Base-by-base conservation (phyloP, 1,140 invertebrate species). In the Orussus abietinus region DNA sequence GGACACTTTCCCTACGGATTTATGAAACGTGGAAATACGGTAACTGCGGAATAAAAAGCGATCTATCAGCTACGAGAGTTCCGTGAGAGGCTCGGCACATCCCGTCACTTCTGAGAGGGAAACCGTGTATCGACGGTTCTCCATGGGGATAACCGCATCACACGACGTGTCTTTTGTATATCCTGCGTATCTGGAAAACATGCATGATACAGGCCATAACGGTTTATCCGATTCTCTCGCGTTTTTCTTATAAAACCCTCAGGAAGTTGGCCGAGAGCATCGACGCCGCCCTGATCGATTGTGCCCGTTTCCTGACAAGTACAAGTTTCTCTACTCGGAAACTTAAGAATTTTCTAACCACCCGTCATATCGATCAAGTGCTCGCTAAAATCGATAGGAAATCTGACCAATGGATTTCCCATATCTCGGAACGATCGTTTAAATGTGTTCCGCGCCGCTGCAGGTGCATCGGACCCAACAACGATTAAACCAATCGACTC, bases 301-400 rank as follows among this genome's bases (percentile, higher is more conserved):
- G 43, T 45, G 47, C 29, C 39, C 41, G 48, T 47, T 42, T 55
- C 25, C 17, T 54, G 58, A 64, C 55, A 50, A 38, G 44, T 52
- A 72, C 69, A 71, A 62, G 68, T 64, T 64, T 69, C 68, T 71
- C 62, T 69, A 72, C 69, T 72, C 58, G 57, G 42, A 38, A 35
- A 38, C 15, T 44, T 30, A 40, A 40, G n/a, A n/a, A n/a, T 25
- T 34, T 17, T 25, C n/a, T 25, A 6, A 25, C 6, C 22, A 7
- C 22, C 22, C n/a, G 22, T 7, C n/a, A n/a, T 25, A 25, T 7
- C 22, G 22, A n/a, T n/a, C n/a, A n/a, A n/a, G n/a, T n/a, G n/a
- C n/a, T n/a, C n/a, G n/a, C n/a, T n/a, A n/a, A n/a, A n/a, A n/a
- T n/a, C n/a, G n/a, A n/a, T n/a, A n/a, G n/a, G n/a, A n/a, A n/a